Evolutionary conservation across 2,888 invertebrate genomes (phyloP).

Genomic region (Mythimna loreyi): DNA sequence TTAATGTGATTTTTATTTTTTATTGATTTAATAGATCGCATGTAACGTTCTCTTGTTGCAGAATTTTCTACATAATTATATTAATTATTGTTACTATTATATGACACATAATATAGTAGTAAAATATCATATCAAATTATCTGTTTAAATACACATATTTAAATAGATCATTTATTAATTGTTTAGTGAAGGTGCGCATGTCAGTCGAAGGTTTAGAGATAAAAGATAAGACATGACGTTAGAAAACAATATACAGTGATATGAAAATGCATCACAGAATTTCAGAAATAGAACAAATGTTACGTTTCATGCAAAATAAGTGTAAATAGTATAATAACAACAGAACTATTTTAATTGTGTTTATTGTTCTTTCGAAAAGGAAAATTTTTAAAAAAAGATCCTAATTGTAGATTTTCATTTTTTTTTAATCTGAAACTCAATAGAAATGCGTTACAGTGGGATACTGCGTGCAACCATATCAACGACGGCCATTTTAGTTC

Average conservation of each 20-base stretch:
- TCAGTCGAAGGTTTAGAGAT: slow-evolving; percentile 35
- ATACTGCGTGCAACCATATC: no score
- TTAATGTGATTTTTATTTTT: no score
- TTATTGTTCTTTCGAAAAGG: neutral
- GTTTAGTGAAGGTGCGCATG: slow-evolving; percentile 16
- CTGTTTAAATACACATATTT: no score
- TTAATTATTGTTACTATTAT: neutral
- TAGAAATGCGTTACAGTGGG: no score
- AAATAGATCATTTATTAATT: slow-evolving; percentile 32
- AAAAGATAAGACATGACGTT: slow-evolving; percentile 45
- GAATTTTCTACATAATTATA: slow-evolving; percentile 10
- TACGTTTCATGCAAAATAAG: slow-evolving; percentile 7
- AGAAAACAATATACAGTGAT: neutral
- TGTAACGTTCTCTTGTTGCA: slow-evolving; percentile 5
- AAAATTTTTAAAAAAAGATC: neutral
- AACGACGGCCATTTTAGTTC: no score
- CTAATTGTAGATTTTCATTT: neutral
- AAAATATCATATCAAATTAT: no score
- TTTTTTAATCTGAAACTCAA: no score
- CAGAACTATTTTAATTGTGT: neutral
- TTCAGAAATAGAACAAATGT: neutral
- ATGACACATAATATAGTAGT: no score
- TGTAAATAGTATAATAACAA: neutral
- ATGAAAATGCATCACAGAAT: slow-evolving; percentile 22
- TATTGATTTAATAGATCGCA: neutral